Evolutionary conservation across 2,113 vertebrate species (phyloP), one percentile per base, ranked within the genome.

Genomic region (Maccullochella peelii): DNA sequence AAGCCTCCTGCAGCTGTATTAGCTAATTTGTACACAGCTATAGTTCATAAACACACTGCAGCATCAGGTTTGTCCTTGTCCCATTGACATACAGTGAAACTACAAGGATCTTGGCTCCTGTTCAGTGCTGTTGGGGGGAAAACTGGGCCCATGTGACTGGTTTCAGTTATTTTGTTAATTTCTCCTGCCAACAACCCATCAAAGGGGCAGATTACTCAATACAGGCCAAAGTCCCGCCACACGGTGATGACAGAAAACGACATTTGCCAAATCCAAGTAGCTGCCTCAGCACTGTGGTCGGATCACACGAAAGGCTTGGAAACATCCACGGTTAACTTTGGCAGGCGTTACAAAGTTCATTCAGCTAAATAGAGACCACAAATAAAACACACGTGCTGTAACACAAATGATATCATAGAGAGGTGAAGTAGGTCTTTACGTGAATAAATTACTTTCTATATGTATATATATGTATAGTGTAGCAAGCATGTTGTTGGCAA

Each of bases 221-320:
- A 36, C 14, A 11, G 40, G 75, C 77, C 86, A 84, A 73, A 79
- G 18, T 49, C 77, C 76, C 25, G 9, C 78, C 57, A 44, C 69
- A 73, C 10, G 0, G 69, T 38, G 33, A 85, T 84, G 83, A 86
- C 83, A 79, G 79, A 87, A 89, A 80, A 73, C 54, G 47, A 67
- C 25, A 52, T 61, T 55, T 68, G 52, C 59, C 68, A 85, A 88
- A 92, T 77, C 79, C 69, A 78, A 88, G 86, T 66, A 89, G 89
- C 92, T 91, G 92, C 80, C 86, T 94, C 85, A 90, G 93, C 90
- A 81, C 44, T 90, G 86, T 25, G 87, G 87, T 85, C 5, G 12
- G 61, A 84, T 89, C 81, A 73, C 69, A 86, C 70, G 66, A 81
- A 86, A 69, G 66, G 25, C 2, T 49, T 84, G 82, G 71, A 87